A percentile compares a stretch with the other conserved stretches of the same genome.
These are phyloP conservation scores for Zaprionus lineosus DNA, from an alignment of 2,888 invertebrate species.

Conservation along the genomic window DNA sequence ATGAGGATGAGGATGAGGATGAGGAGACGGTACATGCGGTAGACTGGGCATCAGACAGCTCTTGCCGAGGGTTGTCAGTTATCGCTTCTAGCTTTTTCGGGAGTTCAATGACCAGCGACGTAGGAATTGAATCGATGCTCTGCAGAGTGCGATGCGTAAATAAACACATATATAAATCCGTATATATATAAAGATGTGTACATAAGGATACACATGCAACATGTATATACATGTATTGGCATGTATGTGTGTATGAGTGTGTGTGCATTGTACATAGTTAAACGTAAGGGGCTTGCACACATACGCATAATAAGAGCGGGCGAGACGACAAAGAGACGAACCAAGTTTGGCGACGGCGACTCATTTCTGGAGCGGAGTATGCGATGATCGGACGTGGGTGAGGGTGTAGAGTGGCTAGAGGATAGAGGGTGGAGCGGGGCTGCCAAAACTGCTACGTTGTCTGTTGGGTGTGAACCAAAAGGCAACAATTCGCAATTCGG, in stretches of 20 bases:
- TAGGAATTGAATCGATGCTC: constrained; percentile 67
- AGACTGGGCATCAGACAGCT: constrained; percentile 42
- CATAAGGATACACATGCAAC: constrained; percentile 1
- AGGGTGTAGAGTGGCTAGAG: neutral
- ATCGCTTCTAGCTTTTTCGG: constrained; percentile 72
- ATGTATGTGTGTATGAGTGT: constrained; percentile 10
- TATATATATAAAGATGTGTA: neutral
- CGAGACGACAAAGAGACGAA: constrained; percentile 33
- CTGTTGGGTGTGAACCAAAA: constrained; percentile 57
- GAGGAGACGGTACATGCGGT: neutral
- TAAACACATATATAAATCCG: constrained; percentile 9
- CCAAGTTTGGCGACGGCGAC: constrained; percentile 25
- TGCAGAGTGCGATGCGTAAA: constrained; percentile 47
- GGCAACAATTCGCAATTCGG: constrained; percentile 66
- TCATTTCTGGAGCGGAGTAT: constrained; percentile 6
- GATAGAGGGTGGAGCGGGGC: neutral
- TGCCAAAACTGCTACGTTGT: constrained; percentile 46
- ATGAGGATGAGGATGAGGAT: constrained; percentile 9
- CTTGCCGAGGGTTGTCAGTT: constrained; percentile 48
- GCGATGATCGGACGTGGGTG: neutral
- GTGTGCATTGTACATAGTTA: constrained; percentile 27
- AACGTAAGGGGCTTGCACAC: constrained; percentile 29
- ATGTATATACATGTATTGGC: too few species aligned
- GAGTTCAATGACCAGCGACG: constrained; percentile 81
- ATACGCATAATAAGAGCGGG: constrained; percentile 20